Evolutionary conservation across 64 coral and sea anemone species (phyloP).

Genomic region (Catalaphyllia jardinei): DNA sequence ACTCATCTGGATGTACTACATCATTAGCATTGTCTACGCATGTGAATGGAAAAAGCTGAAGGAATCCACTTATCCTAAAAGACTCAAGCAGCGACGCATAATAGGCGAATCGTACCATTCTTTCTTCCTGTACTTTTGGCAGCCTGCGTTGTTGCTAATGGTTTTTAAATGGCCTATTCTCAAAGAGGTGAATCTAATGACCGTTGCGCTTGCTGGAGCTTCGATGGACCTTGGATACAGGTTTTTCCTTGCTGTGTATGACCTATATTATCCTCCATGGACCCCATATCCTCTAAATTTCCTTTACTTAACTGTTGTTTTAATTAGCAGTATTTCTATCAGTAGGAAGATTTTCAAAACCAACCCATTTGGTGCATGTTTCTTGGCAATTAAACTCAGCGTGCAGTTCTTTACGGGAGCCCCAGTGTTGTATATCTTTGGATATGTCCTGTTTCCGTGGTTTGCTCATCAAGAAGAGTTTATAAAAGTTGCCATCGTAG

Average conservation of each 20-base stretch:
- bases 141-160: neutral
- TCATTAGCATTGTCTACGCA: neutral
- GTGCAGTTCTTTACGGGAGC: neutral
- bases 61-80: neutral
- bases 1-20: neutral
- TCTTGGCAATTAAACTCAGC: slow-evolving; percentile 6
- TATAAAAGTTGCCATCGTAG: neutral
- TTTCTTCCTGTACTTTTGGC: slow-evolving; percentile 5
- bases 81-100: neutral
- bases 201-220: neutral
- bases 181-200: slow-evolving; percentile 12
- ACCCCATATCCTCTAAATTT: slow-evolving; percentile 22
- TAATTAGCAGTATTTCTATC: neutral
- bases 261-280: slow-evolving; percentile 1
- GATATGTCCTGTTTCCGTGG: neutral
- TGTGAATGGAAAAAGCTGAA: neutral
- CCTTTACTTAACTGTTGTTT: neutral
- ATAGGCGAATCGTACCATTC: neutral
- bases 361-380: neutral
- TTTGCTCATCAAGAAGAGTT: neutral
- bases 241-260: neutral
- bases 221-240: slow-evolving; percentile 13
- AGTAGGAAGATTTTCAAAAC: neutral
- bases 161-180: slow-evolving; percentile 26
- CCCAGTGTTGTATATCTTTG: neutral